A percentile compares a stretch with the other conserved stretches of the same genome.
phyloP scores from a whole-genome alignment of 2,888 invertebrate species.

The Itoplectis maculator region DNA sequence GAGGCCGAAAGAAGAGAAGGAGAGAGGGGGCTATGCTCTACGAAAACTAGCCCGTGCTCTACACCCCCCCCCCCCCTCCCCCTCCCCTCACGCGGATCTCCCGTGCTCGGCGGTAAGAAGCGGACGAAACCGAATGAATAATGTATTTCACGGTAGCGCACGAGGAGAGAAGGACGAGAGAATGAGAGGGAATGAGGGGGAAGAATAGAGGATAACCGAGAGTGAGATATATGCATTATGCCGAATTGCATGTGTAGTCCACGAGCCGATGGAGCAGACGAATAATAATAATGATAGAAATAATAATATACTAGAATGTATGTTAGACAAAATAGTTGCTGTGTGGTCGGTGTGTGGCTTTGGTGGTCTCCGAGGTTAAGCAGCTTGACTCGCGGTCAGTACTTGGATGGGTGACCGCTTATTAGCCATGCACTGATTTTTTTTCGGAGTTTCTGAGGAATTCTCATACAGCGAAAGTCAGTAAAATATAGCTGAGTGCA shows the following conservation, averaged over 20 bases:
- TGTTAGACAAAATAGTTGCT: too few relatives aligned
- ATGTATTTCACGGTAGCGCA: constrained; percentile 78
- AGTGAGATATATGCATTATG: constrained; percentile 75
- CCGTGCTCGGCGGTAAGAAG: constrained; percentile 73
- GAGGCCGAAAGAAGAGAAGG: constrained; percentile 47
- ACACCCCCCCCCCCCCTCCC: too few relatives aligned
- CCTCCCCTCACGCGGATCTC: constrained; percentile 34
- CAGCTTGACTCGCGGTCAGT: too few relatives aligned
- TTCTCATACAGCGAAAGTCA: too few relatives aligned
- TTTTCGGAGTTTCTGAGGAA: too few relatives aligned
- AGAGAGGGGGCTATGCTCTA: neutral
- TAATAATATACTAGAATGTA: too few relatives aligned
- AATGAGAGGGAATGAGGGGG: constrained; percentile 49
- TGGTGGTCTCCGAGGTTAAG: too few relatives aligned
- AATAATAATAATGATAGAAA: constrained; percentile 55
- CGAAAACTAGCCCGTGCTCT: constrained; percentile 18
- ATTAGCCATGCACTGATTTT: too few relatives aligned
- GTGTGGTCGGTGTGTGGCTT: too few relatives aligned
- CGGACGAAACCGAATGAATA: constrained; percentile 81
- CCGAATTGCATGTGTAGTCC: constrained; percentile 72
- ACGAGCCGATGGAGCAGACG: constrained; percentile 43
- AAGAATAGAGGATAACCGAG: constrained; percentile 51
- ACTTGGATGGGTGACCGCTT: too few relatives aligned
- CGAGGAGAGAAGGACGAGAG: constrained; percentile 64
- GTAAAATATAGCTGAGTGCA: too few relatives aligned